Base-by-base conservation (phyloP, 2,113 vertebrate genomes). In the Phasianus colchicus region DNA sequence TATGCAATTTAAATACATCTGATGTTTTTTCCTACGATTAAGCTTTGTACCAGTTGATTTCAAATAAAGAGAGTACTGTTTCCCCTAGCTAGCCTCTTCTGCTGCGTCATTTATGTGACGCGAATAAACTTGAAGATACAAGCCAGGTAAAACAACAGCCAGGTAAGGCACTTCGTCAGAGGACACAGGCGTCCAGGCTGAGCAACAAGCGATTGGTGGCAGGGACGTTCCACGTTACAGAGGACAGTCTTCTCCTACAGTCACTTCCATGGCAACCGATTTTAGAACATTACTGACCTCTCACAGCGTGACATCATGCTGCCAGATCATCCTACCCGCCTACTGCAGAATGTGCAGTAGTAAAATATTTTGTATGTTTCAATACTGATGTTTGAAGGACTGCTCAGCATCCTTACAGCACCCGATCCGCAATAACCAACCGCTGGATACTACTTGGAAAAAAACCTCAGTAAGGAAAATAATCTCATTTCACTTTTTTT, bases 81-180 rank as follows among this genome's bases (percentile, higher is more conserved):
- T 74, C 76, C 76, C 81, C 72, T 72, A 54, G 36, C 82, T 54
- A 92, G 60, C 58, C 64, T 66, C 40, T 85, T 85, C 85, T 86
- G 57, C n/a, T 89, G 81, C 60, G n/a, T 65, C 22, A 19, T 81
- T 86, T 76, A 90, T 78, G 81, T 5, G 50, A 30, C 73, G 89
- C 55, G 86, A 97, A 94, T 90, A 85, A 96, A 94, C 93, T 88
- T 83, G 36, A 91, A 89, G 96, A 91, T 40, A 64, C 47, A 92
- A 94, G 75, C 79, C 90, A 91, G 91, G 96, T 88, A 82, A 92
- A 91, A 71, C 45, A 90, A 84, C 18, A 96, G 98, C 97, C 98
- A 93, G 96, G 97, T 97, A 98, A 98, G 98, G 98, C 98, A 98
- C 98, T 98, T 98, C 72, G 79, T 97, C 92, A 91, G 94, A 95